Base-by-base conservation (phyloP, 2,888 invertebrate species). In the Empis stercorea region DNA sequence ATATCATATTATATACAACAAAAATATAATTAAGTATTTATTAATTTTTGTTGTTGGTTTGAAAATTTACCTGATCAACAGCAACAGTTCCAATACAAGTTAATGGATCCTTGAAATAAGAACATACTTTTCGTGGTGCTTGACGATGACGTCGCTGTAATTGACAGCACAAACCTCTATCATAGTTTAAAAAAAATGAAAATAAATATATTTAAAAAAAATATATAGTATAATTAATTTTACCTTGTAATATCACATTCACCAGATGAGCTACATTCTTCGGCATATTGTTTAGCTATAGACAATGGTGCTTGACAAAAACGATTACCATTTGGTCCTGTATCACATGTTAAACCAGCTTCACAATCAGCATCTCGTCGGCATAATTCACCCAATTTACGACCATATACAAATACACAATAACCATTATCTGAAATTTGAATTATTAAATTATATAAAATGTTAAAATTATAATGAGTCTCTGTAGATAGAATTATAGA, bases 51-150 rank as follows among this genome's bases (percentile, higher is more conserved):
- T n/a, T n/a, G n/a, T n/a, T n/a, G n/a, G n/a, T n/a, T n/a, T n/a
- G n/a, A n/a, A n/a, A n/a, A n/a, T 20, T 43, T 44, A 55, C 54
- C 51, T 55, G 53, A 59, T 86, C 86, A 2, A 80, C 79, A 9
- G 86, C 86, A 1, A 88, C 87, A 0, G 85, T 84, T 1, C 87
- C 89, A 60, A 91, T 85, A 74, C 91, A 91, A 16, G 86, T 83
- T 43, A 88, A 72, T 1, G 89, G 85, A 61, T 89, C 89, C 63
- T 87, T 87, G 79, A 89, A 91, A 70, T 89, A 91, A n/a, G 86
- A 85, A 71, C 91, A 91, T 65, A 86, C 86, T 79, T 87, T 87
- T 69, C 88, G 76, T 2, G 88, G 79, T 55, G 84, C 80, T 72
- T 87, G 87, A 39, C 89, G 78, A 68, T 91, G 89, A 55, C 88